These are phyloP conservation scores for Aromia moschata DNA, from an alignment of 2,888 invertebrate species.

Conservation along the genomic window DNA sequence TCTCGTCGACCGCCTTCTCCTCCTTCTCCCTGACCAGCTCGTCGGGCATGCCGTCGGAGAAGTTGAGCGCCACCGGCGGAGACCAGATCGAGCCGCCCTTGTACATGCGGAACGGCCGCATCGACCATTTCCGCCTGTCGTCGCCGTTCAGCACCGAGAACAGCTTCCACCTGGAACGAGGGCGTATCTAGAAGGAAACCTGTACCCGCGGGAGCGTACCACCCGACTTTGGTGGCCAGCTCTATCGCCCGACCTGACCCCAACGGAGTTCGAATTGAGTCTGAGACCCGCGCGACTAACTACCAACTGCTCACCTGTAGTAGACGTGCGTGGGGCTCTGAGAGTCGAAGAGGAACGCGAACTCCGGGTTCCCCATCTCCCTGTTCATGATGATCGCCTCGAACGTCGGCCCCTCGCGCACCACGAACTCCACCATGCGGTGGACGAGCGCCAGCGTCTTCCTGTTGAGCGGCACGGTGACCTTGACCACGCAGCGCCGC, in stretches of 20 bases:
- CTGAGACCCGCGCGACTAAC: neutral
- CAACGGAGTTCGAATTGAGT: no score
- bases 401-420: slow-evolving; percentile 98
- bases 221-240: no score
- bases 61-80: slow-evolving; percentile 92
- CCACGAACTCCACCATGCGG: slow-evolving; percentile 97
- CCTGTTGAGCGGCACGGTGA: slow-evolving; percentile 69
- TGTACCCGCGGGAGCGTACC: no score
- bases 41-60: slow-evolving; percentile 95
- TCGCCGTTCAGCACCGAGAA: slow-evolving; percentile 96
- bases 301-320: slow-evolving; percentile 36
- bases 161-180: slow-evolving; percentile 84
- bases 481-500: slow-evolving; percentile 67
- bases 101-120: slow-evolving; percentile 95
- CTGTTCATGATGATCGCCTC: slow-evolving; percentile 99
- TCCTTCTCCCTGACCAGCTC: slow-evolving; percentile 76
- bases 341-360: slow-evolving; percentile 92
- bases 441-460: slow-evolving; percentile 90
- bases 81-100: slow-evolving; percentile 93
- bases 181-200: no score
- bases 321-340: slow-evolving; percentile 67
- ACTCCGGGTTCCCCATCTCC: slow-evolving; percentile 94
- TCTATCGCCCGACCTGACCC: no score
- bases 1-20: slow-evolving; percentile 70
- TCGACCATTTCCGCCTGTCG: slow-evolving; percentile 85